A percentile compares a stretch with the other conserved stretches of the same genome.
Evolutionary conservation across 1,140 invertebrate species (phyloP).

Genomic region (Nephila pilipes): DNA sequence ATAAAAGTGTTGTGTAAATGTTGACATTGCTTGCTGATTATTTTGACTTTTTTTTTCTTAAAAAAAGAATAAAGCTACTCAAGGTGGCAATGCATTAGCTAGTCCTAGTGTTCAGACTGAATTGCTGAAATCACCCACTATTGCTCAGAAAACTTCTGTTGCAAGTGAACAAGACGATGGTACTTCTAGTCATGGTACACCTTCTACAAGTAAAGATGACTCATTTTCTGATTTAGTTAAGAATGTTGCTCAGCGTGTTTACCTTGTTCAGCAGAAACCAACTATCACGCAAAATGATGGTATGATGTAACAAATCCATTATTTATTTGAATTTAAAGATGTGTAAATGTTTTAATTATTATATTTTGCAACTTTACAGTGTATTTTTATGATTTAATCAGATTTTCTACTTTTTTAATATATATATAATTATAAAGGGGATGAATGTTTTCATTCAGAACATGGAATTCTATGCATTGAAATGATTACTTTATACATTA

Average conservation of each 20-base stretch:
- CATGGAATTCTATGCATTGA: too few species aligned
- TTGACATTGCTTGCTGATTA: too few species aligned
- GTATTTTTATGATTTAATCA: too few species aligned
- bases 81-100: constrained; percentile 27
- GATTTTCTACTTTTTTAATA: too few species aligned
- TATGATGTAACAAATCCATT: neutral
- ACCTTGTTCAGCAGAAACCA: constrained; percentile 68
- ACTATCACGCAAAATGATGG: neutral
- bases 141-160: constrained; percentile 50
- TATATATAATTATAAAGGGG: too few species aligned
- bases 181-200: neutral
- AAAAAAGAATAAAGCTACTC: neutral
- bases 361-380: too few species aligned
- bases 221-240: constrained; percentile 69
- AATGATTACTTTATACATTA: too few species aligned
- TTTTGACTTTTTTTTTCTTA: too few species aligned
- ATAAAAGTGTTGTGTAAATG: too few species aligned
- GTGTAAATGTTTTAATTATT: too few species aligned
- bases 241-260: constrained; percentile 68
- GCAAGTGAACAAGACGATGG: constrained; percentile 5
- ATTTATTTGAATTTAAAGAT: neutral
- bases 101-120: constrained; percentile 59
- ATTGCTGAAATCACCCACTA: constrained; percentile 54
- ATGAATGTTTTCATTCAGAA: too few species aligned
- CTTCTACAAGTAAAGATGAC: constrained; percentile 58